These are phyloP conservation scores for Oreohelix idahoensis DNA, from an alignment of 1,140 invertebrate genomes.

Conservation along the genomic window DNA sequence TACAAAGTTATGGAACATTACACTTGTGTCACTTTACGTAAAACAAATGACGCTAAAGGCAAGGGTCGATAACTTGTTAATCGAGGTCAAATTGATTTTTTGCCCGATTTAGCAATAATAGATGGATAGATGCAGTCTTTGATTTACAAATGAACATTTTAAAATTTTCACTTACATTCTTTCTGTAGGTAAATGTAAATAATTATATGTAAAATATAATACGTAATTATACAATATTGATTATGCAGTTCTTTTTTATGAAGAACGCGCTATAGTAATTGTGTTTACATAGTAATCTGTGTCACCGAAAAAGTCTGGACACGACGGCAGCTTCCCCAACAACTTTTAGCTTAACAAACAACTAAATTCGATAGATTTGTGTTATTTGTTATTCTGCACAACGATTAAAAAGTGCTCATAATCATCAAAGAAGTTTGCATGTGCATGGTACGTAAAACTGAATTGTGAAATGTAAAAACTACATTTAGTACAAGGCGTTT, in stretches of 20 bases:
- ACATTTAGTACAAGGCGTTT: too few species aligned
- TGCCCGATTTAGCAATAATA: neutral
- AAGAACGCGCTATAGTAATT: neutral
- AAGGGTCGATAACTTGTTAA: neutral
- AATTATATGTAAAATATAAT: neutral
- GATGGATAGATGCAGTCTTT: neutral
- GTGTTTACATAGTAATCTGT: neutral
- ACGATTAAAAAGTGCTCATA: neutral
- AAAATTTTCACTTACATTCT: neutral
- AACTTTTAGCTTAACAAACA: neutral
- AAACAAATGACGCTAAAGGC: neutral
- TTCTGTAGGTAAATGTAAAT: neutral
- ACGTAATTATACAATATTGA: neutral
- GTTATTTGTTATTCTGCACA: neutral
- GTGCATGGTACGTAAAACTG: neutral
- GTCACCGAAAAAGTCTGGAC: neutral
- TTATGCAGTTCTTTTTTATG: neutral
- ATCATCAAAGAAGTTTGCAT: neutral
- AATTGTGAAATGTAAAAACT: neutral
- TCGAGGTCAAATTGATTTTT: neutral
- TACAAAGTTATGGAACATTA: too few species aligned
- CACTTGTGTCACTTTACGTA: too few species aligned
- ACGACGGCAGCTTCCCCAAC: neutral
- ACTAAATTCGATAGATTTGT: neutral
- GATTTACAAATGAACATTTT: neutral